Evolutionary conservation across 1,140 invertebrate genomes (phyloP), one percentile per base, ranked within the genome.

Genomic region (Aphaenogaster ashmeadi): DNA sequence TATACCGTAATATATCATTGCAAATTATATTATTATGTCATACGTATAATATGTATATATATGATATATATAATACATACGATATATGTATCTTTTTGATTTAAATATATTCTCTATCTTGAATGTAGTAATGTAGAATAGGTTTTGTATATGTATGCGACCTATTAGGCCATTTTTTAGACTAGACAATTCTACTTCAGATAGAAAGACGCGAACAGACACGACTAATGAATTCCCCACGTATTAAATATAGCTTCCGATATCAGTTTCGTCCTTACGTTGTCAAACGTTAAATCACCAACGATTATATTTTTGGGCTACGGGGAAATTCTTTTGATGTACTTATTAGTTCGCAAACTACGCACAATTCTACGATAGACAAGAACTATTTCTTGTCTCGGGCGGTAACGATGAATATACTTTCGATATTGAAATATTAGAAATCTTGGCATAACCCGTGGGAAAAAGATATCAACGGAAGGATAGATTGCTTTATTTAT

Each of bases 91-190:
- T 18, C 13, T 75, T 86, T 91, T 92, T 92, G 62, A 88, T 92
- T 92, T 89, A 89, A 92, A 92, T 93, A 92, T 89, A 92, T 84
- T 89, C 80, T 92, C 80, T 92, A 92, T 91, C 8, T 91, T 54
- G 86, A 62, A 44, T 90, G 41, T 91, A 60, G 15, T 81, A 81
- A 69, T 81, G 27, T 80, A 81, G 81, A 60, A 74, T 92, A 88
- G 75, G 50, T 89, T 69, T 69, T 50, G 66, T 69, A 11, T 69
- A 69, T 69, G 36, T n/a, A 38, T 78, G 58, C 21, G 85, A 66
- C 87, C 91, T 47, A 27, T 78, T 89, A 91, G 90, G 81, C 85
- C 91, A 3, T 77, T 66, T 60, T 79, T 84, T 84, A 89, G 87
- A 90, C 85, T 91, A 93, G 89, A 91, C 77, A 81, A 86, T 27